Evolutionary conservation across 2,113 vertebrate genomes (phyloP).

Genomic region (Chloropsis hardwickii): DNA sequence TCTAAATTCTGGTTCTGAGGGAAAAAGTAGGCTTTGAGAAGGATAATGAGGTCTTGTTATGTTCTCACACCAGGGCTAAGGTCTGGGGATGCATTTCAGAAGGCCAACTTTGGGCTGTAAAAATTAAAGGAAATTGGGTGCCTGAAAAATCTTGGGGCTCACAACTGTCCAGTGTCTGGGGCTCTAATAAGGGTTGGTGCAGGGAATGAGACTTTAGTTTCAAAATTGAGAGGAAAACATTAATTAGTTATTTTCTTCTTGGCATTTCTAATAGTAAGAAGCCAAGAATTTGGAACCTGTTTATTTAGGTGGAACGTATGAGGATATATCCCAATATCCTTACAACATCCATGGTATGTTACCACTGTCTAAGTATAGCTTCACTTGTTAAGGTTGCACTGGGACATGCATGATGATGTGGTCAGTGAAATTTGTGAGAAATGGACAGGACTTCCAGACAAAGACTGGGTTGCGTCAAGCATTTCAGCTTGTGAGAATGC

Average conservation of each 20-base stretch:
- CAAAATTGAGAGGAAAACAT: neutral
- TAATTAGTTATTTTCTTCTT: neutral
- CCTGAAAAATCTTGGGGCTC: neutral
- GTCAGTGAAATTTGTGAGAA: neutral
- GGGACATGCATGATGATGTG: neutral
- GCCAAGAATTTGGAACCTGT: neutral
- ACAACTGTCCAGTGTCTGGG: neutral
- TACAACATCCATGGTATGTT: fast-evolving
- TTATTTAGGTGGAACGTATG: neutral
- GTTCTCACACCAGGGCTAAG: neutral
- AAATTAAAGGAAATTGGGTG: neutral
- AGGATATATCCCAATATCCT: neutral
- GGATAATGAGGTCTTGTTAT: neutral
- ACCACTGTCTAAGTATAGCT: neutral
- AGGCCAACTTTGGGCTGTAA: neutral
- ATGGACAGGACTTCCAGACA: neutral
- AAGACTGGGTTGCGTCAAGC: neutral
- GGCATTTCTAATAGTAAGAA: neutral
- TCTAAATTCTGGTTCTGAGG: neutral
- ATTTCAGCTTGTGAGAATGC: neutral
- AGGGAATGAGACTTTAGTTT: fast-evolving
- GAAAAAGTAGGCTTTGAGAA: neutral
- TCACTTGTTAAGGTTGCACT: neutral
- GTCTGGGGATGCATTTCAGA: neutral
- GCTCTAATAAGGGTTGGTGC: neutral